Conservation (phyloP, 2,113 vertebrate genomes). For the Paracanthobrama guichenoti region DNA sequence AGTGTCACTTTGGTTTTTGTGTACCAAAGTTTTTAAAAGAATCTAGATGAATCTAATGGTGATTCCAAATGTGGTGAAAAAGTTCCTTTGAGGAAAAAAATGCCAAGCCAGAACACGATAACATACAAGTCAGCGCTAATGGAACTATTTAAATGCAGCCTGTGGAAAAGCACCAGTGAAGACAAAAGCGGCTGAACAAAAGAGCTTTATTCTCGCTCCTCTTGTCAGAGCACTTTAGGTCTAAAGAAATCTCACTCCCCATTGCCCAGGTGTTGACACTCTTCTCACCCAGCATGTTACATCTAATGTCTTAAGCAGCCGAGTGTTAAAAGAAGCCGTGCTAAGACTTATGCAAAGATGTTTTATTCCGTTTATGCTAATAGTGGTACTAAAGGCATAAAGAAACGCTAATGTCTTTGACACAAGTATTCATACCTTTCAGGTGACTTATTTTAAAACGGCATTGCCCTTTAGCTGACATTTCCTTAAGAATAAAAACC, state of each 20-base stretch:
- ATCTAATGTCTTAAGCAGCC: conserved; percentile 17
- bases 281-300: conserved; percentile 43
- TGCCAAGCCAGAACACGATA: conserved; percentile 45
- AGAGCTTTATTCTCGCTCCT: conserved; percentile 50
- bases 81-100: conserved; percentile 33
- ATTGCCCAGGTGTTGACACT: conserved; percentile 43
- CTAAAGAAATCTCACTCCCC: conserved; percentile 33
- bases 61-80: background rate
- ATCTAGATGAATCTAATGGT: background rate
- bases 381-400: conserved; percentile 1
- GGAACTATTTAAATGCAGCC: conserved; percentile 67
- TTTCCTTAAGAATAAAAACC: conserved; percentile 16
- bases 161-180: conserved; percentile 48
- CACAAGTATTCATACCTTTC: conserved; percentile 4
- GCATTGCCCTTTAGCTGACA: background rate
- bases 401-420: conserved; percentile 22
- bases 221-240: conserved; percentile 50
- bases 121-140: conserved; percentile 50
- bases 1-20: background rate
- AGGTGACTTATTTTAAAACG: background rate
- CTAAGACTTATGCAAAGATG: background rate
- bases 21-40: background rate
- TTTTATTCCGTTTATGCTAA: background rate
- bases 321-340: conserved; percentile 1
- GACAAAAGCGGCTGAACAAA: conserved; percentile 58